Conservation (phyloP, 2,113 vertebrate genomes). For the Vicugna pacos region DNA sequence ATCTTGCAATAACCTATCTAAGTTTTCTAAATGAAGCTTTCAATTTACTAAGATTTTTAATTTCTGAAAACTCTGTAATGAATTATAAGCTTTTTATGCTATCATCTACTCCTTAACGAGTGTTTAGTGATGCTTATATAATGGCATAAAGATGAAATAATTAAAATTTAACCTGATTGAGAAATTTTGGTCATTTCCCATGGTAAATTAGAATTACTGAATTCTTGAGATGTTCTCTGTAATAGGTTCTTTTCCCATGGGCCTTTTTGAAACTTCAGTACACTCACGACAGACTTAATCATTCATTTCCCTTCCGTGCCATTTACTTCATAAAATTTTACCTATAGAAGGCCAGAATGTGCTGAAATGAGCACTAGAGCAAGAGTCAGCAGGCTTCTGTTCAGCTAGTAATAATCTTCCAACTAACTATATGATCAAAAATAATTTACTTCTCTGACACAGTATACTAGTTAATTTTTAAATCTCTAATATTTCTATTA, state of each 20-base stretch:
- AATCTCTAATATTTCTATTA: not conserved
- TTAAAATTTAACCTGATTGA: constrained; percentile 35
- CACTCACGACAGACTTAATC: not conserved
- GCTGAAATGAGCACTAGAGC: not conserved
- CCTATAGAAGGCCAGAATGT: not conserved
- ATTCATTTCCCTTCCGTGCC: not conserved
- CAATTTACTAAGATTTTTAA: constrained; percentile 46
- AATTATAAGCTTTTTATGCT: not conserved
- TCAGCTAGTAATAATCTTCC: not conserved
- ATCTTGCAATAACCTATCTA: not conserved
- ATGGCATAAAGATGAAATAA: constrained; percentile 43
- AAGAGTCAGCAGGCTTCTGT: not conserved
- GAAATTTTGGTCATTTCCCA: constrained; percentile 38
- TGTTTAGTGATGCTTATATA: not conserved
- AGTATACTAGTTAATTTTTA: not conserved
- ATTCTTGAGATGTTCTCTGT: not conserved
- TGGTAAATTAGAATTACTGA: not conserved
- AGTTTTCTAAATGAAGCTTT: not conserved
- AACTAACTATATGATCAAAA: constrained; percentile 5
- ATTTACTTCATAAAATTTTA: constrained; percentile 53
- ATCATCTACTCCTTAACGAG: not conserved
- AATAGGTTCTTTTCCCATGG: not conserved
- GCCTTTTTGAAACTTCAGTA: constrained; percentile 11
- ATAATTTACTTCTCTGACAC: constrained; percentile 21
- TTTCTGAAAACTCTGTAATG: constrained; percentile 20